These are phyloP conservation scores for Drosophila kanekoi DNA, from an alignment of 2,888 invertebrate genomes.

Conservation along the genomic window DNA sequence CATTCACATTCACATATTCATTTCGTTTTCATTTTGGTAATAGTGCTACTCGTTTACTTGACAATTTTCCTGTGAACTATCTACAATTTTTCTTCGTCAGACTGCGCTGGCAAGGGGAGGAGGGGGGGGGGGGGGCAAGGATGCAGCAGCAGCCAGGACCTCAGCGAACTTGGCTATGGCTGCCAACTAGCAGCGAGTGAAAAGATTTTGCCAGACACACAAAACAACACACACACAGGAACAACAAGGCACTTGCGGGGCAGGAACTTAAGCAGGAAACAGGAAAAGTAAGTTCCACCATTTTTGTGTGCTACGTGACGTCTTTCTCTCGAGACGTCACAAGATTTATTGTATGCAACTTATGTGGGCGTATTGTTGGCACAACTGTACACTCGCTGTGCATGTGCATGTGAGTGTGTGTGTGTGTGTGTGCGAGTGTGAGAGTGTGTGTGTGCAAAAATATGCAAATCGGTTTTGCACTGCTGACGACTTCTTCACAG, in stretches of 20 bases:
- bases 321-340: conserved; percentile 79
- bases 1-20: conserved; percentile 65
- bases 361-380: conserved; percentile 66
- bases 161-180: conserved; percentile 45
- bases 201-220: conserved; percentile 64
- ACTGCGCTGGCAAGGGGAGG: conserved; percentile 12
- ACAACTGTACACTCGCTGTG: conserved; percentile 42
- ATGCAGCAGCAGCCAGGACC: conserved; percentile 43
- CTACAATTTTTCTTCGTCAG: conserved; percentile 77
- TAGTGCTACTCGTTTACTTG: conserved; percentile 66
- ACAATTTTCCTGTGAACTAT: conserved; percentile 75
- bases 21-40: conserved; percentile 75
- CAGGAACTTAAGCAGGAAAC: conserved; percentile 79
- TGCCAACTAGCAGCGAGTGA: conserved; percentile 65
- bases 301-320: conserved; percentile 73
- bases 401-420: background rate
- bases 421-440: conserved; percentile 2
- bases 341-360: conserved; percentile 80
- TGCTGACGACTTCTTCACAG: conserved; percentile 72
- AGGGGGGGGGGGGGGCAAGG: background rate
- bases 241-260: conserved; percentile 62
- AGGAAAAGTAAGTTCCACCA: conserved; percentile 75
- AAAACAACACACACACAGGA: conserved; percentile 31
- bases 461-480: conserved; percentile 75
- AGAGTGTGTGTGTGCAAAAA: conserved; percentile 42